Conservation (phyloP, 2,888 invertebrate genomes). For the Rapana venosa region DNA sequence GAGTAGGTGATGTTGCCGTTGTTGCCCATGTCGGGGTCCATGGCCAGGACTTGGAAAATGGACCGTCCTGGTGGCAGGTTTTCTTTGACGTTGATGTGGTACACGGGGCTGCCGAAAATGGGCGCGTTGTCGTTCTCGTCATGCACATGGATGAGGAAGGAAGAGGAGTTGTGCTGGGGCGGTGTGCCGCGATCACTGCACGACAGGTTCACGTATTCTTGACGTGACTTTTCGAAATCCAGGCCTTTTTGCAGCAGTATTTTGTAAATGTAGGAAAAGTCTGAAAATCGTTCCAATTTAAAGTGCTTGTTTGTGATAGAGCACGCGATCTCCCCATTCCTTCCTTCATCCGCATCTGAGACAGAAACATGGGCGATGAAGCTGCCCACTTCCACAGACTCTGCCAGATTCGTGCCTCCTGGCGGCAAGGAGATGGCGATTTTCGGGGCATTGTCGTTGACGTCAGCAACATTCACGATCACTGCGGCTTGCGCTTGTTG, state of each 20-base stretch:
- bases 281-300: constrained; percentile 58
- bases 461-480: constrained; percentile 82
- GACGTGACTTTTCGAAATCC: constrained; percentile 54
- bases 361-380: constrained; percentile 96
- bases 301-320: constrained; percentile 61
- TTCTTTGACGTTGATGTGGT: constrained; percentile 49
- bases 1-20: constrained; percentile 58
- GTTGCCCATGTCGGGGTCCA: constrained; percentile 57
- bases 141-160: constrained; percentile 51
- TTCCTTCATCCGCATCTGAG: constrained; percentile 63
- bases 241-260: constrained; percentile 52
- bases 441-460: constrained; percentile 92
- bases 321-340: constrained; percentile 69
- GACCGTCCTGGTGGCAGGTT: constrained; percentile 52
- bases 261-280: constrained; percentile 53
- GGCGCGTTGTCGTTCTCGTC: constrained; percentile 61
- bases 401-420: constrained; percentile 82
- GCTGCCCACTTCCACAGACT: constrained; percentile 89
- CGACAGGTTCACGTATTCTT: constrained; percentile 54
- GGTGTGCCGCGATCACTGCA: constrained; percentile 57
- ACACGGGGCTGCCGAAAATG: constrained; percentile 49
- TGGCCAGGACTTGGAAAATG: constrained; percentile 55
- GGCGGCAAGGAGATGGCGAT: constrained; percentile 90
- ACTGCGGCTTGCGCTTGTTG: constrained; percentile 79
- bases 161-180: constrained; percentile 49